Percentiles rank a stretch among this genome's conserved stretches.
These are phyloP conservation scores for Penaeus indicus DNA, from an alignment of 1,140 invertebrate species.

Conservation along the genomic window DNA sequence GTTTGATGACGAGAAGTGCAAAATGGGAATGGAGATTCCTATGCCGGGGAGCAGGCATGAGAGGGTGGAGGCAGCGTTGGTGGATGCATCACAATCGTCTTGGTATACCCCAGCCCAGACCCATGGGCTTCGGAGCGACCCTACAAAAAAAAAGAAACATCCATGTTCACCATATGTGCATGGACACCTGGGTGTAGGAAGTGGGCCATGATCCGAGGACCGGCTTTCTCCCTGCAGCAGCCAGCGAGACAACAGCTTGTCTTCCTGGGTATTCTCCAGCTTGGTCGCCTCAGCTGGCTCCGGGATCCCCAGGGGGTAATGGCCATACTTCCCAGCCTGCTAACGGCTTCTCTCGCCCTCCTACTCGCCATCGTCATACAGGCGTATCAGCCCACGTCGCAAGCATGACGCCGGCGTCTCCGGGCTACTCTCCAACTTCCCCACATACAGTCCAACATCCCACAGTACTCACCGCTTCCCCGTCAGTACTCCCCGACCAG, in stretches of 20 bases:
- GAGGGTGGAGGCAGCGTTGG: constrained; percentile 90
- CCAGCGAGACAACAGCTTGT: constrained; percentile 89
- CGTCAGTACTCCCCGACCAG: constrained; percentile 79
- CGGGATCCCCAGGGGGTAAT: constrained; percentile 80
- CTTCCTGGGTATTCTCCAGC: constrained; percentile 86
- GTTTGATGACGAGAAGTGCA: constrained; percentile 98
- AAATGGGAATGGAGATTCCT: constrained; percentile 96
- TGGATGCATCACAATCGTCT: constrained; percentile 82
- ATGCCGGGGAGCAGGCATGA: constrained; percentile 80
- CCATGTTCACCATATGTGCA: constrained; percentile 77
- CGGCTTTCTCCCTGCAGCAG: constrained; percentile 96
- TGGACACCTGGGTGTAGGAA: constrained; percentile 89
- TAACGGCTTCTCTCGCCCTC: constrained; percentile 78
- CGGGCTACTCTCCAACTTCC: constrained; percentile 79
- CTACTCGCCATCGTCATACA: constrained; percentile 82
- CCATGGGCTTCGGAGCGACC: constrained; percentile 93
- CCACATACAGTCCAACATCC: constrained; percentile 85
- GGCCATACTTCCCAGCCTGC: constrained; percentile 84
- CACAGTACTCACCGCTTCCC: constrained; percentile 85
- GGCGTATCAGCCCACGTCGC: constrained; percentile 87
- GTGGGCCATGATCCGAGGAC: constrained; percentile 96
- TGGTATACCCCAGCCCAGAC: constrained; percentile 89
- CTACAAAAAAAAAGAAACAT: no score
- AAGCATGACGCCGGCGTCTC: constrained; percentile 81
- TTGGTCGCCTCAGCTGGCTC: constrained; percentile 80